A percentile compares a stretch with the other conserved stretches of the same genome.
These are phyloP conservation scores for Botia almorhae DNA, from an alignment of 2,797 vertebrate species.

Conservation along the genomic window DNA sequence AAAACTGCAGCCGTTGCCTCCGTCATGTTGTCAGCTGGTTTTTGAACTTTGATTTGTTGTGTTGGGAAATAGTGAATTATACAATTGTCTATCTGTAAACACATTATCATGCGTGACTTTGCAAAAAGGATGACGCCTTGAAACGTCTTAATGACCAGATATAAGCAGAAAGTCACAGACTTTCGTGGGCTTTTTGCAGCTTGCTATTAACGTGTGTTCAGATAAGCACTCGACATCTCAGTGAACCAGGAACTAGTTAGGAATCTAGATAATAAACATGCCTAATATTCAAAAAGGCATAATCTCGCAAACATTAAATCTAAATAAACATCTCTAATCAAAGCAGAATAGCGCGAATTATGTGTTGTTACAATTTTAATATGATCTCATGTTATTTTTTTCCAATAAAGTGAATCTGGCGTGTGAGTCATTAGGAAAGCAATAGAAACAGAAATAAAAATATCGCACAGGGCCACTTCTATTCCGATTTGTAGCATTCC, in stretches of 20 bases:
- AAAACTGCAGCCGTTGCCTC: not conserved
- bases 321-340: not conserved
- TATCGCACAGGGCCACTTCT: no score
- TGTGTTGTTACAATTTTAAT: no score
- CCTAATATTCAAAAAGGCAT: not conserved
- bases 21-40: constrained; percentile 16
- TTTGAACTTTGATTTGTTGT: constrained; percentile 40
- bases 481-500: no score
- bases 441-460: no score
- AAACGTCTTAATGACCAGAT: not conserved
- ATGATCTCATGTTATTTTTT: no score
- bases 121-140: not conserved
- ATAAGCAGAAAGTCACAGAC: not conserved
- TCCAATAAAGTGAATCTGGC: no score
- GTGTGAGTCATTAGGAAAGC: no score
- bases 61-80: constrained; percentile 14
- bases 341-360: not conserved
- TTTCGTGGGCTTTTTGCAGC: no score
- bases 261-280: no score
- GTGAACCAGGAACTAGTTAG: no score
- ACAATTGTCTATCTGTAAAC: not conserved
- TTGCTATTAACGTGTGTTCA: no score
- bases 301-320: not conserved
- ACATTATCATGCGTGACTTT: constrained; percentile 14
- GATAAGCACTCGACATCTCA: no score